These are phyloP conservation scores for Entomobrya multifasciata DNA, from an alignment of 2,888 invertebrate genomes.

Conservation along the genomic window DNA sequence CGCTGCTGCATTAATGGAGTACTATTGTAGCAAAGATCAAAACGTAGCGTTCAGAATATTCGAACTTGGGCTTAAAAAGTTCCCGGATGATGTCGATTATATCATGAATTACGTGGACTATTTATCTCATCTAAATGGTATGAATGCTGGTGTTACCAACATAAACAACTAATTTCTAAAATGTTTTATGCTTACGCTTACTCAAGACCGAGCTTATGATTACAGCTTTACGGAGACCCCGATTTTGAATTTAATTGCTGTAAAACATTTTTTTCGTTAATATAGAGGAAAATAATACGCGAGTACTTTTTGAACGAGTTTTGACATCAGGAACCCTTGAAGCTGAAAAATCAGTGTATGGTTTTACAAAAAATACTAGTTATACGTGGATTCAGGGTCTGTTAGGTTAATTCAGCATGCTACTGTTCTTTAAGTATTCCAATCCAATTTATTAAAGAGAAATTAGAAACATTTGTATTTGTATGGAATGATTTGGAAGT, in stretches of 20 bases:
- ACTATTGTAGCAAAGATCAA: slow-evolving; percentile 99
- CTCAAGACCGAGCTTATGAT: not conserved
- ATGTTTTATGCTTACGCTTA: not conserved
- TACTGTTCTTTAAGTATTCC: no score
- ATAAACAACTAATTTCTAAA: not conserved
- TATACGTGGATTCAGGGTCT: not conserved
- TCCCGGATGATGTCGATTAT: slow-evolving; percentile 96
- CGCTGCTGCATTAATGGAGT: slow-evolving; percentile 98
- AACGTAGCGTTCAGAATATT: slow-evolving; percentile 98
- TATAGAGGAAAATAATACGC: slow-evolving; percentile 98
- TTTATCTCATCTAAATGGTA: slow-evolving; percentile 96
- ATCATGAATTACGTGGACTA: slow-evolving; percentile 98
- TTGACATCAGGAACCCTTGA: slow-evolving; percentile 95
- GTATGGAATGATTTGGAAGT: no score
- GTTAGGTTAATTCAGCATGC: no score
- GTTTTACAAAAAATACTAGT: slow-evolving; percentile 73
- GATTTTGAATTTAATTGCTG: slow-evolving; percentile 38
- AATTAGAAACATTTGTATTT: no score
- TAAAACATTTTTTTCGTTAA: slow-evolving; percentile 60
- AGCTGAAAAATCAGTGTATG: slow-evolving; percentile 93
- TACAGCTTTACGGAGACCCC: no score
- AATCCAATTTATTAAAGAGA: no score
- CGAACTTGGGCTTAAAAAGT: slow-evolving; percentile 98
- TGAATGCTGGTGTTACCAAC: slow-evolving; percentile 77
- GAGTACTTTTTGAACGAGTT: slow-evolving; percentile 98